Percentiles rank a stretch among this genome's conserved stretches.
phyloP scores from a whole-genome alignment of 2,888 invertebrate genomes.

The Abrostola tripartita region DNA sequence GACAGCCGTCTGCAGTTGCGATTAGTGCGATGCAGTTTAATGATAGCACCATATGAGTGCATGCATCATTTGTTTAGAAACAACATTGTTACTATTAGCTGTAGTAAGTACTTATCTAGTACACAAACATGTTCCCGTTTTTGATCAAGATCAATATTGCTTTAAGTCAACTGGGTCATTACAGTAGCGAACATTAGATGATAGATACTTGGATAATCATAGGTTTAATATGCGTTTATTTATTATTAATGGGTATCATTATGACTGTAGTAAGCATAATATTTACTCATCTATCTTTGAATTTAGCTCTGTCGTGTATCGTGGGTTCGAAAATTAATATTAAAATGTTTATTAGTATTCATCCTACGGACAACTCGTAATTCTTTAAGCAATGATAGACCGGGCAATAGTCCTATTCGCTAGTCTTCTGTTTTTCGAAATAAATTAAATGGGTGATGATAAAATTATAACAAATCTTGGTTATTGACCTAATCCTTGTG shows the following conservation, averaged over 20 bases:
- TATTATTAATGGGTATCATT: slow-evolving; percentile 48
- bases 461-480: too few species aligned
- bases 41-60: slow-evolving; percentile 67
- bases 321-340: not conserved
- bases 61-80: slow-evolving; percentile 62
- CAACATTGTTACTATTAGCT: slow-evolving; percentile 56
- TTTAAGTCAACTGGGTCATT: slow-evolving; percentile 65
- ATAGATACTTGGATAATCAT: slow-evolving; percentile 34
- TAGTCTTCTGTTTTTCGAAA: too few species aligned
- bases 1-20: slow-evolving; percentile 78
- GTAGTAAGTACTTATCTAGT: slow-evolving; percentile 27
- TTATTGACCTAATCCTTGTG: too few species aligned
- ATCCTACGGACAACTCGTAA: not conserved
- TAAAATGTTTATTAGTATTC: too few species aligned
- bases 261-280: slow-evolving; percentile 24
- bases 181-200: slow-evolving; percentile 47
- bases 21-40: slow-evolving; percentile 72
- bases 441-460: too few species aligned
- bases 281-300: slow-evolving; percentile 13
- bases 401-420: too few species aligned
- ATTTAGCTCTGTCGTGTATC: slow-evolving; percentile 6
- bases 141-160: slow-evolving; percentile 71
- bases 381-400: too few species aligned
- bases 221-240: slow-evolving; percentile 40
- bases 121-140: slow-evolving; percentile 63